phyloP scores from a whole-genome alignment of 2,888 invertebrate genomes.

The Petrolisthes manimaculis region DNA sequence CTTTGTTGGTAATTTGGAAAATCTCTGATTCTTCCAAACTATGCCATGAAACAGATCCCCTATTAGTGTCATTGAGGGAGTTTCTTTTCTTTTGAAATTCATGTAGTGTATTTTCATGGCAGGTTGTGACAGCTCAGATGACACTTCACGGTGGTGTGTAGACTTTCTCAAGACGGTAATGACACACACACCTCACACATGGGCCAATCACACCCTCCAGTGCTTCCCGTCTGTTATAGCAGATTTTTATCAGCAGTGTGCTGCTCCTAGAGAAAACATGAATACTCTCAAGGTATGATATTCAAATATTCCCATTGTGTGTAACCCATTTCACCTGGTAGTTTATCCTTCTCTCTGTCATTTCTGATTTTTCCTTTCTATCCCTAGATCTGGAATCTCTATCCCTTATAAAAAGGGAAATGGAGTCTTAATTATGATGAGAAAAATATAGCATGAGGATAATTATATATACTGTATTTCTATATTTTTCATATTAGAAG shows the following conservation, averaged over 20 bases:
- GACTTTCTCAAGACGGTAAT: conserved; percentile 90
- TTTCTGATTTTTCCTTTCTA: too few relatives aligned
- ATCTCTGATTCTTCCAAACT: too few relatives aligned
- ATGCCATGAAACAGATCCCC: too few relatives aligned
- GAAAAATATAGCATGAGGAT: neutral
- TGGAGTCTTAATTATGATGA: neutral
- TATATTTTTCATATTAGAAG: neutral
- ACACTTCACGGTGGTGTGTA: conserved; percentile 85
- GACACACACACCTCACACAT: conserved; percentile 94
- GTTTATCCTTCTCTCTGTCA: too few relatives aligned
- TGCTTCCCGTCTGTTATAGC: conserved; percentile 91
- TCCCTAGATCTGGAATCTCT: too few relatives aligned
- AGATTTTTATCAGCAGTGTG: conserved; percentile 85
- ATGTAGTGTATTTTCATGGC: neutral
- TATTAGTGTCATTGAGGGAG: too few relatives aligned
- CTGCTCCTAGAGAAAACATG: conserved; percentile 79
- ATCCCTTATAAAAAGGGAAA: neutral
- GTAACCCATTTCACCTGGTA: too few relatives aligned
- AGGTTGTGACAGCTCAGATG: conserved; percentile 63
- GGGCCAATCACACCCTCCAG: conserved; percentile 92
- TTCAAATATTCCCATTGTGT: too few relatives aligned
- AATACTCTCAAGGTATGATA: conserved; percentile 80
- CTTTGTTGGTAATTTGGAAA: too few relatives aligned
- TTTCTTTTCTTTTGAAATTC: too few relatives aligned
- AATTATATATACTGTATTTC: neutral